Conservation (phyloP, 2,888 invertebrate genomes). For the Yponomeuta cagnagella region DNA sequence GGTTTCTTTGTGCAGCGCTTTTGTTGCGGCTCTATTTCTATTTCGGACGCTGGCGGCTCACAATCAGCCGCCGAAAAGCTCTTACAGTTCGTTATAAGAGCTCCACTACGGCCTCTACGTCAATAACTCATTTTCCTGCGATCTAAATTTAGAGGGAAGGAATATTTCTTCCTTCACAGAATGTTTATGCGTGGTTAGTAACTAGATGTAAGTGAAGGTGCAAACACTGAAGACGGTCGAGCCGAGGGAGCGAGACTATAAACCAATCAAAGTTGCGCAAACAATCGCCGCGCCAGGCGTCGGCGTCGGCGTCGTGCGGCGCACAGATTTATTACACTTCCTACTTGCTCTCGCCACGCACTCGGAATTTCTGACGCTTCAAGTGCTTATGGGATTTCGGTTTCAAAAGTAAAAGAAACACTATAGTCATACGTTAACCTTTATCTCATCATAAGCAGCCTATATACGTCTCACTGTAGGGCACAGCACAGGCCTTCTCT, state of each 20-base stretch:
- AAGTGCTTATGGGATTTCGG: background rate
- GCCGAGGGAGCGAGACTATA: background rate
- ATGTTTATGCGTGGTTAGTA: background rate
- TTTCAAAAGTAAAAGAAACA: too few relatives aligned
- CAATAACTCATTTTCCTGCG: background rate
- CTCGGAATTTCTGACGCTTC: background rate
- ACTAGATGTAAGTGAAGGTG: background rate
- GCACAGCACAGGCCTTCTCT: too few relatives aligned
- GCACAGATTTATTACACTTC: background rate
- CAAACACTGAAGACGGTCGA: background rate
- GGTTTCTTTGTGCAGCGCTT: conserved; percentile 10
- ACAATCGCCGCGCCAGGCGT: background rate
- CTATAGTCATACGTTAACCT: too few relatives aligned
- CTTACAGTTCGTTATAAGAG: background rate
- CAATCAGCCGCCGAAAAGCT: background rate
- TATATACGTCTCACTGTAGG: too few relatives aligned
- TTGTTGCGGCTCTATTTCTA: conserved; percentile 5
- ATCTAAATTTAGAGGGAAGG: background rate
- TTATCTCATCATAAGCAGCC: too few relatives aligned
- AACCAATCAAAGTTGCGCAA: background rate
- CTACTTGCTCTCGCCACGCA: background rate
- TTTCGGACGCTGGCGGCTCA: background rate
- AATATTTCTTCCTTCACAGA: background rate
- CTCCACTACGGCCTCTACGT: background rate
- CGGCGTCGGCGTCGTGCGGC: background rate